phyloP scores from a whole-genome alignment of 2,888 invertebrate species.

The Amiota minor region DNA sequence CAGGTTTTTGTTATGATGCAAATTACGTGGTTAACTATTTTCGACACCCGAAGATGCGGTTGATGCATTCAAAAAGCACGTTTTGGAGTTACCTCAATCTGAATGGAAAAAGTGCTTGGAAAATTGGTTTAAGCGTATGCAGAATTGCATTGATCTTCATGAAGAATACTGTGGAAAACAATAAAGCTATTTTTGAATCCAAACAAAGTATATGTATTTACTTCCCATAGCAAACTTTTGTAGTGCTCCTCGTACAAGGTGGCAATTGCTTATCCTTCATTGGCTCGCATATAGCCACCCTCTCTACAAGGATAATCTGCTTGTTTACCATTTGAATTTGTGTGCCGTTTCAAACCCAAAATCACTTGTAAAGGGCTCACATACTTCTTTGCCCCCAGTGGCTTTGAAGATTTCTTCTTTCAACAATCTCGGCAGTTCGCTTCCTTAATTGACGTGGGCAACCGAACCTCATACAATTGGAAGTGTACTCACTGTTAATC shows the following conservation, averaged over 20 bases:
- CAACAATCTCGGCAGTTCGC: conserved; percentile 69
- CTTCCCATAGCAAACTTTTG: too few relatives aligned
- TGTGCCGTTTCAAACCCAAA: conserved; percentile 70
- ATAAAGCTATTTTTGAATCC: too few relatives aligned
- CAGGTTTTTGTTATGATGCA: conserved; percentile 77
- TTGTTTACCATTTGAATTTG: conserved; percentile 80
- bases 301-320: conserved; percentile 78
- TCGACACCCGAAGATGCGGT: too few relatives aligned
- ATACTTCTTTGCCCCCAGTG: conserved; percentile 75
- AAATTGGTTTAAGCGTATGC: too few relatives aligned
- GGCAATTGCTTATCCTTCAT: conserved; percentile 88
- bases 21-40: too few relatives aligned
- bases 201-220: too few relatives aligned
- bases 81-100: too few relatives aligned
- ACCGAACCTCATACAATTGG: conserved; percentile 93
- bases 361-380: conserved; percentile 69
- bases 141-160: too few relatives aligned
- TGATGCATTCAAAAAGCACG: too few relatives aligned
- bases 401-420: conserved; percentile 74
- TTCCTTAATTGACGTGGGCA: conserved; percentile 72
- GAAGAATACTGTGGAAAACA: too few relatives aligned
- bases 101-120: too few relatives aligned
- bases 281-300: conserved; percentile 77
- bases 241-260: conserved; percentile 82
- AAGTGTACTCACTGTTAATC: conserved; percentile 73